Base-by-base conservation (phyloP, 1,140 invertebrate species). In the Nilaparvata lugens region DNA sequence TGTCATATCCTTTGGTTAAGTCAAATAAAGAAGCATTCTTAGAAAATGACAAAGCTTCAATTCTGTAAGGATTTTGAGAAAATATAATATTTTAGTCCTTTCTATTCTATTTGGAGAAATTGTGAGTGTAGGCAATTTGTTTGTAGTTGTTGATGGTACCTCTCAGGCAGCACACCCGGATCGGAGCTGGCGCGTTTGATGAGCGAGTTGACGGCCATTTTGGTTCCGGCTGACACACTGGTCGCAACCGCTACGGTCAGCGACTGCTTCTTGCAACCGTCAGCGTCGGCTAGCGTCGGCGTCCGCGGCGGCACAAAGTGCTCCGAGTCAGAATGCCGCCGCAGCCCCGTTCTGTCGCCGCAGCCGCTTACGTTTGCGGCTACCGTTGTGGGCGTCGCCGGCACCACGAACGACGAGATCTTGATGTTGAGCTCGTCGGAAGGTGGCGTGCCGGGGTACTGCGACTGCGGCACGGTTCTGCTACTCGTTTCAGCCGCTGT, bases 281-380 rank as follows among this genome's bases (percentile, higher is more conserved):
- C 19, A 11, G 3, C n/a, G 42, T 16, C 42, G 1, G 77, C 78
- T 66, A 78, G 70, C 7, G 71, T 72, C n/a, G 80, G 80, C 42
- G 78, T 71, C 25, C 80, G 76, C 0, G 79, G 77, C 62, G 79
- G 75, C 35, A 78, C 74, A 68, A 83, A 82, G 58, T 82, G 78
- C 65, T 84, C 82, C 35, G 81, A 80, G 64, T 84, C 82, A 35
- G 82, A 83, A 69, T 84, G 79, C 64, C 82, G 75, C 24, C 82
- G 51, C 13, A 35, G 31, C 5, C 45, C 14, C 9, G 48, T 42
- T 16, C 31, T 55, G 18, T 63, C 56, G 28, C 60, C 40, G 9
- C 23, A 40, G 40, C 28, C 3, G 48, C n/a, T 14, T n/a, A 42
- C 54, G 23, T 54, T 56, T 35, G 31, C 31, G 9, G 48, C 53